Evolutionary conservation across 2,888 invertebrate genomes (phyloP).

Genomic region (Noctua fimbriata): DNA sequence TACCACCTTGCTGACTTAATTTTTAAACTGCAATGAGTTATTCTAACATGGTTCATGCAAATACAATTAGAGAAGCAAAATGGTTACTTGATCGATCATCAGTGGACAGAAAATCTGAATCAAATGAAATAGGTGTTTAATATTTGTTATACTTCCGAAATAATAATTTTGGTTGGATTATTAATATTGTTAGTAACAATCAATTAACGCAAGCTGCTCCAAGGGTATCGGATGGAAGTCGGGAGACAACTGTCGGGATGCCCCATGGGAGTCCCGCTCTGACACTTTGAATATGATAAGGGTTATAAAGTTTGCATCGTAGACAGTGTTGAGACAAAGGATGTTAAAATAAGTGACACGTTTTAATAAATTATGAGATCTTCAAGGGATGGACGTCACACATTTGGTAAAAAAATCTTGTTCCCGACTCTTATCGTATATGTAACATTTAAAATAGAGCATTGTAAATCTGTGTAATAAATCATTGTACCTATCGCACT

Average conservation of each 20-base stretch:
- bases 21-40: background rate
- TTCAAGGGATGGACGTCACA: background rate
- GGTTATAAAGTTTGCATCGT: conserved; percentile 42
- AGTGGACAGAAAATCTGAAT: background rate
- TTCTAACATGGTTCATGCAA: background rate
- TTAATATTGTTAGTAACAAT: conserved; percentile 3
- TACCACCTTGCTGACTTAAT: background rate
- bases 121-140: background rate
- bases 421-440: background rate
- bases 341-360: conserved; percentile 27
- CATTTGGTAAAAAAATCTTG: background rate
- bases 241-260: conserved; percentile 20
- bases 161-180: background rate
- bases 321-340: conserved; percentile 23
- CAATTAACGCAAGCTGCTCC: background rate
- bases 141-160: background rate
- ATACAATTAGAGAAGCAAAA: too few relatives aligned
- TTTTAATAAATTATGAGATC: background rate
- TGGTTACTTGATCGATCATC: background rate
- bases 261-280: conserved; percentile 23
- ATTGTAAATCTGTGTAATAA: background rate
- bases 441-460: background rate
- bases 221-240: conserved; percentile 8
- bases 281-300: conserved; percentile 55
- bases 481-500: background rate